A percentile compares a stretch with the other conserved stretches of the same genome.
Conservation (phyloP, 23 tunicate genomes). For the Phallusia fumigata region DNA sequence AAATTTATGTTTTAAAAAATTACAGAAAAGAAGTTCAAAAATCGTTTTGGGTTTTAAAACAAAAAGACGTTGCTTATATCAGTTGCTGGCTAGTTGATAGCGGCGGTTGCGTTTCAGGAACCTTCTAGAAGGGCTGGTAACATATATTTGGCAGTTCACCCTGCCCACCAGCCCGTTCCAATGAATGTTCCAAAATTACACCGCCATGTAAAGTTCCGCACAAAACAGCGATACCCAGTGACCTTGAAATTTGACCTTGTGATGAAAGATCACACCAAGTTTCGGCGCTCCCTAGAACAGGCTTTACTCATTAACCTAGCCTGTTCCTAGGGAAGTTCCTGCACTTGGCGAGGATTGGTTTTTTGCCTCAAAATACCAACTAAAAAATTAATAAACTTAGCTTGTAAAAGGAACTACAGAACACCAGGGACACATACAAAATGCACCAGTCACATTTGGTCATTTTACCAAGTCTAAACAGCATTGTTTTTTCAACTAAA, state of each 20-base stretch:
- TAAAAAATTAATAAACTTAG: too few relatives aligned
- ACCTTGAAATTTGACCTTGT: neutral
- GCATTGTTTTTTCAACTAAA: too few relatives aligned
- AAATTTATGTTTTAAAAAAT: too few relatives aligned
- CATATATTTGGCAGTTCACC: neutral
- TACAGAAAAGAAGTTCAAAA: too few relatives aligned
- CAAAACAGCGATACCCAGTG: neutral
- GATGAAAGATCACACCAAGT: neutral
- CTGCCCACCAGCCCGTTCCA: conserved; percentile 28
- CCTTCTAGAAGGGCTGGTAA: conserved; percentile 20
- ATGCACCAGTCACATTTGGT: too few relatives aligned
- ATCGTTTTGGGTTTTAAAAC: too few relatives aligned
- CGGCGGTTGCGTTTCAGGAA: conserved; percentile 22
- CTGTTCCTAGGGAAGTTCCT: conserved; percentile 79
- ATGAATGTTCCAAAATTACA: conserved; percentile 23
- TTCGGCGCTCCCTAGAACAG: conserved; percentile 41
- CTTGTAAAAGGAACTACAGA: too few relatives aligned
- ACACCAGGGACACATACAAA: too few relatives aligned
- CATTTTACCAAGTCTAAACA: too few relatives aligned
- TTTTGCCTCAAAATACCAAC: too few relatives aligned
- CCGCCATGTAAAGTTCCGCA: neutral
- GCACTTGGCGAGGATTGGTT: conserved; percentile 18
- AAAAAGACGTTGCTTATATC: too few relatives aligned
- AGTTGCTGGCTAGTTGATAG: neutral
- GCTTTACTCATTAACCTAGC: conserved; percentile 20